These are phyloP conservation scores for Speoplatyrhinus poulsoni DNA, from an alignment of 2,113 vertebrate species.

Conservation along the genomic window DNA sequence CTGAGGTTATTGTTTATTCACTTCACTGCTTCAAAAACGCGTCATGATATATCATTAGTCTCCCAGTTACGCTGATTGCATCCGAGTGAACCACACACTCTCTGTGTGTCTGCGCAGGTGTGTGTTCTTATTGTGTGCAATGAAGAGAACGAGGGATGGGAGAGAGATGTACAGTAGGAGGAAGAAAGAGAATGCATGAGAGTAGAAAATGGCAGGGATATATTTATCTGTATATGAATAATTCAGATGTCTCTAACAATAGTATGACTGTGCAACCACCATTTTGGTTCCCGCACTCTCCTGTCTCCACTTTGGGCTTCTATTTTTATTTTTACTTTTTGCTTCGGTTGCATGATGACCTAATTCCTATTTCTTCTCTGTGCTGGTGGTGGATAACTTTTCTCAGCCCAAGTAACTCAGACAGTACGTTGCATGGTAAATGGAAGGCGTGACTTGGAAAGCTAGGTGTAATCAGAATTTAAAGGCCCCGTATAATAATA, in stretches of 20 bases:
- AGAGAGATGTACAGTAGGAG: conserved; percentile 3
- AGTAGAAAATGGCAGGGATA: conserved; percentile 39
- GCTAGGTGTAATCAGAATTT: background rate
- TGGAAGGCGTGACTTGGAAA: background rate
- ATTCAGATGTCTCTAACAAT: conserved; percentile 52
- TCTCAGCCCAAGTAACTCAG: conserved; percentile 17
- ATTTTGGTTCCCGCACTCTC: conserved; percentile 28
- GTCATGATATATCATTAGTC: conserved; percentile 36
- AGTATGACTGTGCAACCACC: conserved; percentile 17
- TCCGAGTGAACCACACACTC: conserved; percentile 18
- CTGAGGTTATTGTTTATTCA: conserved; percentile 33
- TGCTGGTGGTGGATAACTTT: conserved; percentile 9
- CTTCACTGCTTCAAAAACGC: conserved; percentile 21
- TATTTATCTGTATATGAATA: conserved; percentile 54
- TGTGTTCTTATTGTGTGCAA: conserved; percentile 4
- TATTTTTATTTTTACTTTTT: conserved; percentile 15
- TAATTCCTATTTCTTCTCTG: conserved; percentile 26
- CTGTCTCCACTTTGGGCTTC: conserved; percentile 15
- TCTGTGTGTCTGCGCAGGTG: conserved; percentile 8
- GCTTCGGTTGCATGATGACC: conserved; percentile 26
- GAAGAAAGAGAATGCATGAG: conserved; percentile 20
- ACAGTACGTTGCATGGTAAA: conserved; percentile 1
- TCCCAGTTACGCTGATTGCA: conserved; percentile 23
- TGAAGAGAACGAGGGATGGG: conserved; percentile 43
- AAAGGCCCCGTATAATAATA: too few species aligned